Base-by-base conservation (phyloP, 92 coral and sea anemone species). In the Blastomussa wellsi region DNA sequence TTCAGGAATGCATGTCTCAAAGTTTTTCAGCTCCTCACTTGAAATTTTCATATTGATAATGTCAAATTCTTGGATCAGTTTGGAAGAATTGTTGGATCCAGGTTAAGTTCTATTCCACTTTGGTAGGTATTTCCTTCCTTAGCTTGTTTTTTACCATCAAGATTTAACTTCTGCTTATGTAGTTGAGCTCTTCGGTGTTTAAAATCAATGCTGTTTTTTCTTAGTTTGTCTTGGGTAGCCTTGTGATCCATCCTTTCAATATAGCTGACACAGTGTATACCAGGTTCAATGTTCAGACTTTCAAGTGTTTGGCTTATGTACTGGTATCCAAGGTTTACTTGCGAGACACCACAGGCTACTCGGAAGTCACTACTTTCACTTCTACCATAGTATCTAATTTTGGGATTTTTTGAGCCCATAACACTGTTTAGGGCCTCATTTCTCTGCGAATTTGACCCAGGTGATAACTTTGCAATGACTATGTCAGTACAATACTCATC, bases 321-420 rank as follows among this genome's bases (percentile, higher is more conserved):
- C 29, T 70, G 74, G 35, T 92, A 57, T 22, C 90, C 90, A 38
- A 48, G 41, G 74, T 90, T 90, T 48, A 28, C 79, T 79, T 86
- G 85, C 0, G 84, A 76, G n/a, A 89, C 80, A 16, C 89, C 89
- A 84, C 92, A 89, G 47, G 86, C 88, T 15, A 89, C 92, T 4
- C 89, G 72, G 33, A 79, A 84, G 48, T 89, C 92, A 74, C 75
- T 89, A 55, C 92, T 89, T 55, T 80, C 83, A 41, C 92, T 75
- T 17, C 72, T 82, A 31, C 92, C 89, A 70, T 79, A 84, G 60
- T 38, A 38, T 12, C 89, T 35, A 49, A 72, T 87, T 72, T 87
- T 87, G 7, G 90, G 86, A 24, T 53, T 74, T 52, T 87, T 80
- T 0, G 82, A 59, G 20, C 82, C 90, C 15, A 87, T 79, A 9